Conservation (phyloP, 2,113 vertebrate genomes). For the Turdus rufiventris region DNA sequence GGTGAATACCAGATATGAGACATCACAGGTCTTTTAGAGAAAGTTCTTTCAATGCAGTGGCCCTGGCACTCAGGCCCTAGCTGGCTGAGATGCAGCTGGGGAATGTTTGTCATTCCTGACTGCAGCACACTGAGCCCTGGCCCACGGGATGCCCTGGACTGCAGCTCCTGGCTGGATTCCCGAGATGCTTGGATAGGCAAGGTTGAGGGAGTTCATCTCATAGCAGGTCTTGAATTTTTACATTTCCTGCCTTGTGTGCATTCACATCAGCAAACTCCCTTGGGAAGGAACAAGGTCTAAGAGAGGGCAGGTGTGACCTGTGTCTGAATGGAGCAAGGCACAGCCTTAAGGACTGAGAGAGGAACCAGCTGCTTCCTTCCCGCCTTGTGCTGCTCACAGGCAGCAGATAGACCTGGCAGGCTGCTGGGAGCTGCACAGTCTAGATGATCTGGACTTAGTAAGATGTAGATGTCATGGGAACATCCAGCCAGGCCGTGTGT, state of each 20-base stretch:
- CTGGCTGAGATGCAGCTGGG: not conserved
- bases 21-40: not conserved
- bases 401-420: not conserved
- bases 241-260: not conserved
- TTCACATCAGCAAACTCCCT: not conserved
- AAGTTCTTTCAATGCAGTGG: not conserved
- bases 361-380: not conserved
- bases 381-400: not conserved
- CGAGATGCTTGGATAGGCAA: not conserved
- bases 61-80: not conserved
- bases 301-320: not conserved
- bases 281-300: not conserved
- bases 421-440: not conserved
- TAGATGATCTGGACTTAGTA: not conserved
- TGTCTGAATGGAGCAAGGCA: not conserved
- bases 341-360: not conserved
- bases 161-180: not conserved
- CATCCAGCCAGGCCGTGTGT: rapidly evolving
- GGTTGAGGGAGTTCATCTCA: not conserved
- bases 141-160: not conserved
- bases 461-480: not conserved
- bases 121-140: not conserved
- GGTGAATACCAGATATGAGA: not conserved
- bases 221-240: not conserved
- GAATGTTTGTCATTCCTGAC: not conserved